Evolutionary conservation across 2,797 vertebrate genomes (phyloP).

Genomic region (Melanotaenia maccullochi): DNA sequence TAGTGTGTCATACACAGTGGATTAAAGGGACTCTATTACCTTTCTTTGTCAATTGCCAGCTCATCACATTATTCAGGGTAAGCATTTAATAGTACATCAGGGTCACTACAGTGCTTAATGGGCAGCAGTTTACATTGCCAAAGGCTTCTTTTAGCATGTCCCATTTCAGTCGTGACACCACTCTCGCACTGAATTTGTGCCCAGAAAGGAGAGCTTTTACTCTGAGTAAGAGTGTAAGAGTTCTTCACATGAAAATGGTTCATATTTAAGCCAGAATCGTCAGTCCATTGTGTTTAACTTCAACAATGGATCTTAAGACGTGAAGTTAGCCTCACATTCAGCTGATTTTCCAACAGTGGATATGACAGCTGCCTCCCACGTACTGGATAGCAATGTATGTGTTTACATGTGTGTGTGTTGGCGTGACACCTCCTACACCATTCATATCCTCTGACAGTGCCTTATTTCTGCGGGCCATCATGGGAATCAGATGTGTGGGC

Average conservation of each 20-base stretch:
- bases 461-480: slow-evolving; percentile 63
- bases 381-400: slow-evolving; percentile 30
- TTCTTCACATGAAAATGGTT: slow-evolving; percentile 20
- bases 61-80: slow-evolving; percentile 33
- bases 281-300: slow-evolving; percentile 36
- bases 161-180: slow-evolving; percentile 23
- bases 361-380: slow-evolving; percentile 66
- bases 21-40: slow-evolving; percentile 35
- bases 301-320: slow-evolving; percentile 32
- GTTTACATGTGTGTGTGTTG: slow-evolving; percentile 37
- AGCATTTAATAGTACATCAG: slow-evolving; percentile 42
- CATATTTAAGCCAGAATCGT: slow-evolving; percentile 23
- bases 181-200: slow-evolving; percentile 17
- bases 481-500: slow-evolving; percentile 70
- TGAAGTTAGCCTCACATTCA: slow-evolving; percentile 49
- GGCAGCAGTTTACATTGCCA: slow-evolving; percentile 35
- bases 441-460: slow-evolving; percentile 69
- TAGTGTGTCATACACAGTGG: slow-evolving; percentile 21
- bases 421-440: slow-evolving; percentile 55
- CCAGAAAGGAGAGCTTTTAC: slow-evolving; percentile 11
- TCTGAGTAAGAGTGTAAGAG: slow-evolving; percentile 3
- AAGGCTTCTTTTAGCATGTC: slow-evolving; percentile 20
- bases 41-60: slow-evolving; percentile 40
- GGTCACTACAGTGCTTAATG: slow-evolving; percentile 31
- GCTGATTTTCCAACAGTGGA: slow-evolving; percentile 53